Conservation (phyloP, 2,888 invertebrate species). For the Dicranocentrus wangi region DNA sequence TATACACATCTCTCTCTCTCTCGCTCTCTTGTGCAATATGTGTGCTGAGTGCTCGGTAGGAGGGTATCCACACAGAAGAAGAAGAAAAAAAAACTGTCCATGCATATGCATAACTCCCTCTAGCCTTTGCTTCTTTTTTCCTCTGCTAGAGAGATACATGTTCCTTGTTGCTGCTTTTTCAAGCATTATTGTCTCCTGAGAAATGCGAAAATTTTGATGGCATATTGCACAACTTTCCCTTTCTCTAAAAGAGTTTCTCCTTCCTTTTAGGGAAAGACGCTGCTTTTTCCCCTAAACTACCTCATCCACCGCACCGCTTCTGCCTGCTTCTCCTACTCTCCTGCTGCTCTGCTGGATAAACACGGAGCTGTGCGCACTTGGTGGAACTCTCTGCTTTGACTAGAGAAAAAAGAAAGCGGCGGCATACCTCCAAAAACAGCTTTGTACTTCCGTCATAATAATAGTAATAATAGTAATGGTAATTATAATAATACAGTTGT, state of each 20-base stretch:
- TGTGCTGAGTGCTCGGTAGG: too few relatives aligned
- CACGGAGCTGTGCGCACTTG: too few relatives aligned
- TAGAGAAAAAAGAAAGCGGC: too few relatives aligned
- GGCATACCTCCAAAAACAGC: too few relatives aligned
- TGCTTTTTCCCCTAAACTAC: too few relatives aligned
- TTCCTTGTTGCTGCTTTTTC: not conserved
- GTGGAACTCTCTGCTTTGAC: too few relatives aligned
- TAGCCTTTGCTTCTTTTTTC: slow-evolving; percentile 1
- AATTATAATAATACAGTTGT: slow-evolving; percentile 8
- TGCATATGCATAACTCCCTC: not conserved
- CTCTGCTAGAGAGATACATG: not conserved
- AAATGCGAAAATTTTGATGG: slow-evolving; percentile 71
- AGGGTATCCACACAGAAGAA: too few relatives aligned
- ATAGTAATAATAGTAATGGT: slow-evolving; percentile 1
- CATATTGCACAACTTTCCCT: slow-evolving; percentile 63
- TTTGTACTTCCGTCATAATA: slow-evolving; percentile 14
- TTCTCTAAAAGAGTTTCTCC: not conserved
- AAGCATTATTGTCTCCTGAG: slow-evolving; percentile 70
- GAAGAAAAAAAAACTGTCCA: too few relatives aligned
- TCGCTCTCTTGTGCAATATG: not conserved
- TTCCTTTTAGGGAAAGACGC: not conserved
- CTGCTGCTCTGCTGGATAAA: too few relatives aligned
- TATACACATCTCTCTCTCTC: slow-evolving; percentile 4
- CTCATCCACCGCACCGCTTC: too few relatives aligned
- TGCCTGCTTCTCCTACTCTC: not conserved